Percentiles rank a stretch among this genome's conserved stretches.
Conservation (phyloP, 2,797 vertebrate species). For the Glyptemys insculpta region DNA sequence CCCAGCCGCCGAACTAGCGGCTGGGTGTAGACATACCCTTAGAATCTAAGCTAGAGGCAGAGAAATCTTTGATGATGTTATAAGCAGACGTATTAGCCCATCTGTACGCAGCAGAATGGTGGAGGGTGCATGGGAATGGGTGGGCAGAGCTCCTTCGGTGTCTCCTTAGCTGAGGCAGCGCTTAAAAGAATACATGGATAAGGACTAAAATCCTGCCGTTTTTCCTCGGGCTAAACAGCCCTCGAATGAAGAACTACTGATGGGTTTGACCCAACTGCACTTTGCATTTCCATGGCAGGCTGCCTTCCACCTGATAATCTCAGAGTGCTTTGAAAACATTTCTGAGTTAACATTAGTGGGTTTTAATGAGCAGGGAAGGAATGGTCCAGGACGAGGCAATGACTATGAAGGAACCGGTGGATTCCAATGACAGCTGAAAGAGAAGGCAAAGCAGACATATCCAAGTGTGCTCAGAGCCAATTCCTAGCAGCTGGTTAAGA, state of each 20-base stretch:
- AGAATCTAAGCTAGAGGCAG: background rate
- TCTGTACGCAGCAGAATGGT: background rate
- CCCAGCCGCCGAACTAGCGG: too few species aligned
- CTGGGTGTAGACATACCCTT: too few species aligned
- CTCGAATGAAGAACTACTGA: background rate
- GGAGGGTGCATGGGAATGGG: background rate
- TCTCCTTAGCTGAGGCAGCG: background rate
- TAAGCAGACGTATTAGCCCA: background rate
- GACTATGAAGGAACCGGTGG: background rate
- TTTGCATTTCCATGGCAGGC: background rate
- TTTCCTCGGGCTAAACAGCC: background rate
- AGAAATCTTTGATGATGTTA: background rate
- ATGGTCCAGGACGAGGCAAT: background rate
- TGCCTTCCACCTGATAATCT: background rate
- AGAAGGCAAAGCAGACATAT: background rate
- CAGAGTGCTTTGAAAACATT: background rate
- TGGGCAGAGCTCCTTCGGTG: background rate
- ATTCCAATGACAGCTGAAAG: background rate
- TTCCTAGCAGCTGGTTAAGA: background rate
- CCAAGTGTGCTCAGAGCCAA: too few species aligned
- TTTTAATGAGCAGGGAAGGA: background rate
- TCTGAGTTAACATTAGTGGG: background rate
- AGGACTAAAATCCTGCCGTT: background rate
- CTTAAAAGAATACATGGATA: background rate
- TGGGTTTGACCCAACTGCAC: background rate